Evolutionary conservation across 2,888 invertebrate genomes (phyloP).

Genomic region (Ectemnius continuus): DNA sequence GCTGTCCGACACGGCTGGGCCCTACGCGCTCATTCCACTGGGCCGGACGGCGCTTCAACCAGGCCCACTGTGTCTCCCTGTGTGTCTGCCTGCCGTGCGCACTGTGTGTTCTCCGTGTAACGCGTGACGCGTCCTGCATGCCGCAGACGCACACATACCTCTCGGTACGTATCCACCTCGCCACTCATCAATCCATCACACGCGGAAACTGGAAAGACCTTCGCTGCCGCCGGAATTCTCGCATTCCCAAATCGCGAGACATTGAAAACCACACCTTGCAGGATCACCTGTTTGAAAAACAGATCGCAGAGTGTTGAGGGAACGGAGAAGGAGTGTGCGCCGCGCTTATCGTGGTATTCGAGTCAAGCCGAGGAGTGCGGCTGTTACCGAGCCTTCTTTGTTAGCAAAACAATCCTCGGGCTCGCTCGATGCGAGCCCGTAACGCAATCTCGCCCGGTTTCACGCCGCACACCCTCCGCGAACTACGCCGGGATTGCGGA

Average conservation of each 20-base stretch:
- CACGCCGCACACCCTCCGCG: background rate
- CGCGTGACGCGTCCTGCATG: constrained; percentile 2
- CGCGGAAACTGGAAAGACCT: too few relatives aligned
- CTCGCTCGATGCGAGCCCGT: background rate
- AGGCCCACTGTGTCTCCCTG: background rate
- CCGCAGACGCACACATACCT: constrained; percentile 4
- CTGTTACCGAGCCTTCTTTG: constrained; percentile 6
- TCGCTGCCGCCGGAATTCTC: too few relatives aligned
- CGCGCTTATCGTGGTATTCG: background rate
- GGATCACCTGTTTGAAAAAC: background rate
- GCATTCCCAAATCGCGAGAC: too few relatives aligned
- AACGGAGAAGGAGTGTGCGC: background rate
- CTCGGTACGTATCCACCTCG: background rate
- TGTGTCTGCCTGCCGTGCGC: background rate
- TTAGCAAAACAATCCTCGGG: constrained; percentile 7
- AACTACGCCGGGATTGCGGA: too few relatives aligned
- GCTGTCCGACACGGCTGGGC: constrained; percentile 2
- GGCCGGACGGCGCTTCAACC: background rate
- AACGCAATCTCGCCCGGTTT: constrained; percentile 6
- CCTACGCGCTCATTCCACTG: background rate
- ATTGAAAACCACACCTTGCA: background rate
- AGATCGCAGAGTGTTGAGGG: background rate
- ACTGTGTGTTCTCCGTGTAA: constrained; percentile 8
- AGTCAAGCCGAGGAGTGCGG: background rate
- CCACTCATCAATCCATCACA: background rate